A percentile compares a stretch with the other conserved stretches of the same genome.
Conservation (phyloP, 2,888 invertebrate species). For the Sussaba pulchella region DNA sequence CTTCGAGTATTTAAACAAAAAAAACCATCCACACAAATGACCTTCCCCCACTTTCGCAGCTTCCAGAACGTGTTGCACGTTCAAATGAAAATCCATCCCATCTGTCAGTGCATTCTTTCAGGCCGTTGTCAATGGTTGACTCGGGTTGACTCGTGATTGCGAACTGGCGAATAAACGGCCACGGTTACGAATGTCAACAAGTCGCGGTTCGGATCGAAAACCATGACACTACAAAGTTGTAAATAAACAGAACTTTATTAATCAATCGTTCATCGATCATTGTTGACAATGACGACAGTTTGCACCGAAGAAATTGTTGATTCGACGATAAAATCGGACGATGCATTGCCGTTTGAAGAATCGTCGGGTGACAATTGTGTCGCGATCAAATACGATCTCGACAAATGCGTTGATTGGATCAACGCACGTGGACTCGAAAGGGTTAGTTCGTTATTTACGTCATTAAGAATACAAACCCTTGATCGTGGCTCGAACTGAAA, state of each 20-base stretch:
- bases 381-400: conserved; percentile 86
- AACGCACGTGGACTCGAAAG: conserved; percentile 87
- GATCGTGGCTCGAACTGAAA: no score
- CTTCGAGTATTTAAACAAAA: no score
- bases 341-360: neutral
- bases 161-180: neutral
- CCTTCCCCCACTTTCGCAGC: no score
- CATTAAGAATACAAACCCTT: conserved; percentile 3
- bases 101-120: no score
- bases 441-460: conserved; percentile 84
- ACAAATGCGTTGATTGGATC: conserved; percentile 90
- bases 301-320: conserved; percentile 8
- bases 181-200: conserved; percentile 45
- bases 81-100: no score
- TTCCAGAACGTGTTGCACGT: no score
- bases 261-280: neutral
- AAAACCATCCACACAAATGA: no score
- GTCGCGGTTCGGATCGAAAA: conserved; percentile 15
- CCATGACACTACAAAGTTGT: conserved; percentile 43
- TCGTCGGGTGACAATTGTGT: conserved; percentile 5
- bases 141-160: no score
- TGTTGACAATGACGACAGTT: conserved; percentile 53
- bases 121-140: no score
- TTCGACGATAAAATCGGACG: neutral
- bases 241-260: conserved; percentile 37